Conservation (phyloP, 1,140 invertebrate species). For the Drosophila lowei region DNA sequence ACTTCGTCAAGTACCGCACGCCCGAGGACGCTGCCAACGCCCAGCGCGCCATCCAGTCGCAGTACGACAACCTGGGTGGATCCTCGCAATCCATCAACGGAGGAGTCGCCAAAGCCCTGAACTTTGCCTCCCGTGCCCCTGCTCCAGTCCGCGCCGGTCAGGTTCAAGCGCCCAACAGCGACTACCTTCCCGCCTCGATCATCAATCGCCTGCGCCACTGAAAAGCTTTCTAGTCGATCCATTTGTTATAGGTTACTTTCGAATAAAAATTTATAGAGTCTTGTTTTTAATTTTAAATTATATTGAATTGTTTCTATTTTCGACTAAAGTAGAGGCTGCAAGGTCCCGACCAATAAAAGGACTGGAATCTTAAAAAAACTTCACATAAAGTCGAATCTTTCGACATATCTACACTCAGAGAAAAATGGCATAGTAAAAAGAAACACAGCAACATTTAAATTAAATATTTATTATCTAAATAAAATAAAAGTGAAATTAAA, state of each 20-base stretch:
- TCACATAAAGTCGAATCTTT: too few relatives aligned
- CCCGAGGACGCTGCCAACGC: conserved; percentile 75
- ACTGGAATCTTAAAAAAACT: too few relatives aligned
- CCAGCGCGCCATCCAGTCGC: conserved; percentile 64
- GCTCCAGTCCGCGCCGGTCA: conserved; percentile 27
- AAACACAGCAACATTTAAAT: too few relatives aligned
- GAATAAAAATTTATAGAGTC: conserved; percentile 39
- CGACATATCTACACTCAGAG: too few relatives aligned
- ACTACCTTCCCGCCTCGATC: conserved; percentile 73
- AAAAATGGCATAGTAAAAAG: too few relatives aligned
- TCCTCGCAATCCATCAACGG: conserved; percentile 67
- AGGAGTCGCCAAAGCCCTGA: conserved; percentile 73
- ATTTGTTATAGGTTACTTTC: conserved; percentile 30
- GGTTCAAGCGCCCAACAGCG: conserved; percentile 43
- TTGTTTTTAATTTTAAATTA: conserved; percentile 7
- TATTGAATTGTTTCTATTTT: neutral
- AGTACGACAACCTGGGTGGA: conserved; percentile 72
- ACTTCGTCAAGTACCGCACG: conserved; percentile 77
- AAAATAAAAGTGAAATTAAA: too few relatives aligned
- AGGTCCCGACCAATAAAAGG: too few relatives aligned
- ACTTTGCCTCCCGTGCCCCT: conserved; percentile 68
- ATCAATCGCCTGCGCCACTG: conserved; percentile 62
- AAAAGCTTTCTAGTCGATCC: neutral
- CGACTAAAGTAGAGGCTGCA: neutral
- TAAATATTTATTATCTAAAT: too few relatives aligned